Evolutionary conservation across 2,888 invertebrate genomes (phyloP).

Genomic region (Atrina japonica): DNA sequence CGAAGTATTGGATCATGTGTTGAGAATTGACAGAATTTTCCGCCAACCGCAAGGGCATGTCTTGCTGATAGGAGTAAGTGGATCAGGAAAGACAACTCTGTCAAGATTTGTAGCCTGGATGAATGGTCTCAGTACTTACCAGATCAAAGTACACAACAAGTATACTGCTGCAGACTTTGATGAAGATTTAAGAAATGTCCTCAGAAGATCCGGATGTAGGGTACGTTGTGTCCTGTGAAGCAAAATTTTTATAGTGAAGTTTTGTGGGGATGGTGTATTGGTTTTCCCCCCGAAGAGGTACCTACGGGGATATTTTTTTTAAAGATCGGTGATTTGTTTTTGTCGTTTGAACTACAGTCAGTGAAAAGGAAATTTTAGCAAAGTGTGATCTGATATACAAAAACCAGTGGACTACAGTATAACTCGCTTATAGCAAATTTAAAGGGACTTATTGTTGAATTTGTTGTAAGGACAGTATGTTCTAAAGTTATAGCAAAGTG

Average conservation of each 20-base stretch:
- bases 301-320: neutral
- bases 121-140: conserved; percentile 99
- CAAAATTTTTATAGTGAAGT: neutral
- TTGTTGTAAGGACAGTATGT: no score
- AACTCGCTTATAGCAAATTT: no score
- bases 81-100: conserved; percentile 99
- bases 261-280: no score
- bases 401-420: no score
- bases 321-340: no score
- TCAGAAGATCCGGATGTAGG: conserved; percentile 83
- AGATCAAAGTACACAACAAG: conserved; percentile 99
- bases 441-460: no score
- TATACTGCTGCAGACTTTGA: conserved; percentile 99
- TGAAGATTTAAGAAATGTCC: conserved; percentile 92
- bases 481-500: no score
- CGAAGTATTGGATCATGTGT: conserved; percentile 98
- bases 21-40: conserved; percentile 99
- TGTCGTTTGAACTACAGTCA: no score
- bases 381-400: no score
- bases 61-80: conserved; percentile 98
- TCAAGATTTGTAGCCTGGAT: conserved; percentile 99
- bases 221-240: conserved; percentile 57
- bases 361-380: no score
- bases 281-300: no score
- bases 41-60: conserved; percentile 99